Evolutionary conservation across 2,113 vertebrate species (phyloP), one percentile per base, ranked within the genome.

Genomic region (Neoarius graeffei): DNA sequence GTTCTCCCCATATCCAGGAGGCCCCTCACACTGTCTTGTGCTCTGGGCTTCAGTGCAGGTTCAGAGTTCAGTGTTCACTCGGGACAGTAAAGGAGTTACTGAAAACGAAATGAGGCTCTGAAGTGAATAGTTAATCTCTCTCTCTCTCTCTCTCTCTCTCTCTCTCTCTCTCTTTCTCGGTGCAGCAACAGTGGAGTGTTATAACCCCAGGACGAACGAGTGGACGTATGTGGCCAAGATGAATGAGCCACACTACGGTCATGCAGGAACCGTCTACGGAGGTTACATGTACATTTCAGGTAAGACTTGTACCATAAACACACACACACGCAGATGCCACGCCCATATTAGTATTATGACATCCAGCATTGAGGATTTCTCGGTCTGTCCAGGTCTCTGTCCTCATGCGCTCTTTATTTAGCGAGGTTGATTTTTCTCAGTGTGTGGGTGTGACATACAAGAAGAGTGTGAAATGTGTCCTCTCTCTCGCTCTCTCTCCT

Each of bases 171-270:
- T 23, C 14, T 27, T 7, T 57, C 25, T 5, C 0, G 20, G 15
- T 7, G 62, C 93, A 98, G 98, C 98, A 81, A 99, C 98, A 13
- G 98, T 99, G 91, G 98, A 99, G 91, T 99, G 97, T 94, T 99
- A 99, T 93, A 99, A 99, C 91, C 98, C 98, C 82, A 96, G 98
- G 91, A 98, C 97, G 90, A 99, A 99, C 13, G 98, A 99, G 92
- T 99, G 98, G 98, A 98, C 96, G 81, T 99, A 99, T 25, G 98
- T 99, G 19, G 98, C 98, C 84, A 99, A 99, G 94, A 99, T 99
- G 98, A 99, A 96, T 7, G 98, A 99, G 88, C 98, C 98, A 19
- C 98, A 99, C 93, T 99, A 99, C 73, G 98, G 98, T 62, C 98
- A 99, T 0, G 98, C 98, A 86, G 98, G 98, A 85, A 99, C 98